These are phyloP conservation scores for Camelus bactrianus DNA, from an alignment of 2,113 vertebrate genomes.

Conservation along the genomic window DNA sequence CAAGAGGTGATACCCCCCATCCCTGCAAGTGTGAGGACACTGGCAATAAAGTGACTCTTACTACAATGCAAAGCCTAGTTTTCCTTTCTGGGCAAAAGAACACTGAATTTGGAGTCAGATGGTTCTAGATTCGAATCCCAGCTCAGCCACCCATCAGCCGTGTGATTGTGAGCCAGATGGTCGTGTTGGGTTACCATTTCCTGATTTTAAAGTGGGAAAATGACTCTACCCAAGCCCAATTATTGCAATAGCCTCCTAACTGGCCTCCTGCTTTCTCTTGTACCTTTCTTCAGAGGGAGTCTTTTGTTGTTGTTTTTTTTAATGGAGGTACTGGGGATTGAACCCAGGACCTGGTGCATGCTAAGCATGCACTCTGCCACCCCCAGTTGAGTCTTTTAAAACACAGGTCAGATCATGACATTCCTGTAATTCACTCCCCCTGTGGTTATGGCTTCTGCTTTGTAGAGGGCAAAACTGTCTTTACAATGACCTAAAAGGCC, in stretches of 20 bases:
- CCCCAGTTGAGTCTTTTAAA: background rate
- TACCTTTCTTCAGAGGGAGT: background rate
- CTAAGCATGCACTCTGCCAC: too few relatives aligned
- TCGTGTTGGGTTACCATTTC: background rate
- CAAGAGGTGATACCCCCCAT: rapidly evolving
- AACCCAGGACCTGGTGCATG: too few relatives aligned
- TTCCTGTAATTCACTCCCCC: background rate
- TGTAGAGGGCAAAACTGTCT: background rate
- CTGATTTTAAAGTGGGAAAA: background rate
- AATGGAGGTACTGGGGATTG: too few relatives aligned
- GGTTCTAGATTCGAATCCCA: background rate
- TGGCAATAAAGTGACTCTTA: background rate
- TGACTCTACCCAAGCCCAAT: background rate
- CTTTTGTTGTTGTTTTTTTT: too few relatives aligned
- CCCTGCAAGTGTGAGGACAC: background rate
- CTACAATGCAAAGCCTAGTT: background rate
- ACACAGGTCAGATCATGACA: background rate
- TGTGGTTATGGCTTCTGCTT: background rate
- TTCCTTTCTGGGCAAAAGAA: background rate
- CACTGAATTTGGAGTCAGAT: background rate
- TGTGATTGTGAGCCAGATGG: background rate
- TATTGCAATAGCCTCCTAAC: background rate
- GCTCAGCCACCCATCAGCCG: background rate
- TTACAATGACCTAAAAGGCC: background rate
- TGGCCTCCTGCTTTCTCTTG: background rate